phyloP scores from a whole-genome alignment of 2,888 invertebrate species.

The Hemithea aestivaria region DNA sequence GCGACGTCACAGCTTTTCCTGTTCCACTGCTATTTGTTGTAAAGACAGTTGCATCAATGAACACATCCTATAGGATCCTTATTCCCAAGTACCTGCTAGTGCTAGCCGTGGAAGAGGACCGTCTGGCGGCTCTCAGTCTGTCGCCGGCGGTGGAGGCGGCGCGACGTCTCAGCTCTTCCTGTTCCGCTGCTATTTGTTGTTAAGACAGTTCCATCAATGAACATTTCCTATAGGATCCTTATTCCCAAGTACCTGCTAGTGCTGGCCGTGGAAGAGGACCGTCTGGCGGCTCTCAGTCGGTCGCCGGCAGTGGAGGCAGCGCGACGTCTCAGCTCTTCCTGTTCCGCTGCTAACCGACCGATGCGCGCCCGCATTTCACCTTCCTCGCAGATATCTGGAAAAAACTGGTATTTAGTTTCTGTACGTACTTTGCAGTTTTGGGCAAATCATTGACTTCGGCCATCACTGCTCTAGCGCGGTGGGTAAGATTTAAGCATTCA shows the following conservation, averaged over 20 bases:
- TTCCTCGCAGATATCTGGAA: constrained; percentile 95
- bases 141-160: constrained; percentile 68
- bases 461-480: no score
- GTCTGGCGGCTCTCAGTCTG: constrained; percentile 64
- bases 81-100: constrained; percentile 49
- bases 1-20: no score
- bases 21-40: no score
- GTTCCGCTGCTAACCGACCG: constrained; percentile 91
- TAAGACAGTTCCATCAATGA: no score
- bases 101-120: constrained; percentile 77
- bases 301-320: constrained; percentile 68
- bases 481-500: no score
- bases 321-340: constrained; percentile 84
- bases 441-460: no score
- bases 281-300: constrained; percentile 64
- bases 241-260: constrained; percentile 49
- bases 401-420: not conserved
- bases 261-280: constrained; percentile 77
- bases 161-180: constrained; percentile 84
- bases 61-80: no score
- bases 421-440: no score
- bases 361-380: constrained; percentile 95
- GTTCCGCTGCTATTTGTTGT: constrained; percentile 94
- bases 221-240: no score
- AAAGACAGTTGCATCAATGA: no score